A percentile compares a stretch with the other conserved stretches of the same genome.
phyloP scores from a whole-genome alignment of 23 tunicate species.

The Trididemnum nubilum region DNA sequence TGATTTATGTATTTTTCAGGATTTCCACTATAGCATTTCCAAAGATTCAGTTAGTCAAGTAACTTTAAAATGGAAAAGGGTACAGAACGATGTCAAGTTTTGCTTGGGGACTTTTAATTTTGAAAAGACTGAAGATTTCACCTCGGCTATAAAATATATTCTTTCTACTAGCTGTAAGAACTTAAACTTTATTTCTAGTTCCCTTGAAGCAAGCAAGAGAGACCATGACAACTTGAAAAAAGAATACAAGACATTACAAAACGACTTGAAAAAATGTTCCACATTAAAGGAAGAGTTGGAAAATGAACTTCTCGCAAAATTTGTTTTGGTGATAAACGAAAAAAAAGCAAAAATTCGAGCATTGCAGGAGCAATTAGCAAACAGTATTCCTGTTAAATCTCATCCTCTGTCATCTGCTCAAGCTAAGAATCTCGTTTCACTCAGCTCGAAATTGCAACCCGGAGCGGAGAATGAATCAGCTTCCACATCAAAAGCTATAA shows the following conservation, averaged over 20 bases:
- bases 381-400: not conserved
- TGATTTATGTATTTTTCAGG: too few relatives aligned
- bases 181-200: not conserved
- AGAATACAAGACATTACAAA: not conserved
- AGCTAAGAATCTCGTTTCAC: not conserved
- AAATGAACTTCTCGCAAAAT: constrained; percentile 42
- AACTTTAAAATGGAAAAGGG: constrained; percentile 38
- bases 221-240: not conserved
- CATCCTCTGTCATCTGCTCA: not conserved
- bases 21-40: constrained; percentile 1
- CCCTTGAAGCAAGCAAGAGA: not conserved
- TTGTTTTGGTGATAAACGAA: constrained; percentile 58
- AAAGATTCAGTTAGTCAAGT: not conserved
- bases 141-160: not conserved
- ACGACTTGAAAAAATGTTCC: constrained; percentile 16
- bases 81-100: constrained; percentile 31
- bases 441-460: not conserved
- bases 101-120: constrained; percentile 20
- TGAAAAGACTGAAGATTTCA: not conserved
- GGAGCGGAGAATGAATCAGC: not conserved
- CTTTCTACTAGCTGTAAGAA: not conserved
- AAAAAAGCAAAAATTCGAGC: constrained; percentile 57
- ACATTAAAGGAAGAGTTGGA: constrained; percentile 31
- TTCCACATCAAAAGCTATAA: not conserved
- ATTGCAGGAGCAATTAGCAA: constrained; percentile 6